Percentiles rank a stretch among this genome's conserved stretches.
These are phyloP conservation scores for Pentalonia nigronervosa DNA, from an alignment of 1,140 invertebrate genomes.

Conservation along the genomic window DNA sequence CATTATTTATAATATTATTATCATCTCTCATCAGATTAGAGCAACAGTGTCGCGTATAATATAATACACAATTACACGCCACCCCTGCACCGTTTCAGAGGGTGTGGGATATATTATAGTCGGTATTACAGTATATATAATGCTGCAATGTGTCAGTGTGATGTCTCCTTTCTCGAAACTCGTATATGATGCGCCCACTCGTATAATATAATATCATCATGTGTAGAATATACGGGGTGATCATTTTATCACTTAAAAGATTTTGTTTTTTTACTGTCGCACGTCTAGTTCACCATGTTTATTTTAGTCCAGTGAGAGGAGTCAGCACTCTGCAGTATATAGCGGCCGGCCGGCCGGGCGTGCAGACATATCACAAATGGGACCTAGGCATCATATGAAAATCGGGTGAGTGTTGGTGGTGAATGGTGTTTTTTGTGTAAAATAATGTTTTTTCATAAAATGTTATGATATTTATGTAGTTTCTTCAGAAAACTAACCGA, in stretches of 20 bases:
- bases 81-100: neutral
- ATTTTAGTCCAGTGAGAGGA: neutral
- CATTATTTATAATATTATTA: neutral
- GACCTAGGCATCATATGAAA: too few relatives aligned
- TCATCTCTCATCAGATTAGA: constrained; percentile 25
- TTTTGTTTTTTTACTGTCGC: neutral
- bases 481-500: too few relatives aligned
- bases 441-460: too few relatives aligned
- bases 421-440: too few relatives aligned
- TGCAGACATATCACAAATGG: too few relatives aligned
- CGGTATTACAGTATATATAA: neutral
- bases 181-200: neutral
- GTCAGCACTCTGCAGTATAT: neutral
- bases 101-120: neutral
- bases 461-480: too few relatives aligned
- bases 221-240: neutral
- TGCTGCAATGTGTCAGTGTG: neutral
- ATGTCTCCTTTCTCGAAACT: neutral
- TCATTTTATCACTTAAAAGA: neutral
- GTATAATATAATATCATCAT: neutral
- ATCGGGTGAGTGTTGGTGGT: too few relatives aligned
- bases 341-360: neutral
- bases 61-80: neutral
- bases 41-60: constrained; percentile 6
- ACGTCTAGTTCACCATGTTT: too few relatives aligned